Conservation (phyloP, 2,797 vertebrate species). For the Oreochromis mossambicus region DNA sequence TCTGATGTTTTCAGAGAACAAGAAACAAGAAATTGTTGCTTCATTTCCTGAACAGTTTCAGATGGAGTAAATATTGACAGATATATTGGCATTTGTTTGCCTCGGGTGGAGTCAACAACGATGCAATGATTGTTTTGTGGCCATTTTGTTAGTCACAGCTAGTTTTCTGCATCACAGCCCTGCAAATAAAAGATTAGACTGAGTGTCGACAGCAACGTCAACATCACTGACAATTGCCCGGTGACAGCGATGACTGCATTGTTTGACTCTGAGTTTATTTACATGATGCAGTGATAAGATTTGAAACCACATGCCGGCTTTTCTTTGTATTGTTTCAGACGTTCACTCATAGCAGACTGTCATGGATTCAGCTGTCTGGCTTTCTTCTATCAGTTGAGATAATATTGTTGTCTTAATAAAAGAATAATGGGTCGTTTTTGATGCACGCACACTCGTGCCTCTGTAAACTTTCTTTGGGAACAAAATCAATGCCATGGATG, state of each 20-base stretch:
- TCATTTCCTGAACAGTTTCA: constrained; percentile 43
- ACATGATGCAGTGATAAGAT: constrained; percentile 49
- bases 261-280: constrained; percentile 53
- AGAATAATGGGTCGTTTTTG: constrained; percentile 10
- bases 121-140: constrained; percentile 37
- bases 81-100: constrained; percentile 51
- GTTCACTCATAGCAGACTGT: constrained; percentile 19
- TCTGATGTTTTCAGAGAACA: constrained; percentile 16
- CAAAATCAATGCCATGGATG: background rate
- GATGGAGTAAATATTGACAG: constrained; percentile 55
- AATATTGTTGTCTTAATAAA: constrained; percentile 19
- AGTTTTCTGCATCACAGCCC: background rate
- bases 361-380: background rate
- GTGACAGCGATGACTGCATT: constrained; percentile 43
- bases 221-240: constrained; percentile 38
- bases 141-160: constrained; percentile 5
- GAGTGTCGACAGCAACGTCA: constrained; percentile 29
- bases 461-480: background rate
- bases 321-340: constrained; percentile 50
- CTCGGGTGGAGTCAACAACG: constrained; percentile 14
- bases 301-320: background rate
- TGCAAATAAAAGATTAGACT: background rate
- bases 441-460: background rate
- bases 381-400: constrained; percentile 11
- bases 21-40: constrained; percentile 30